A percentile compares a stretch with the other conserved stretches of the same genome.
These are phyloP conservation scores for Exephanes ischioxanthus DNA, from an alignment of 2,888 invertebrate genomes.

Conservation along the genomic window DNA sequence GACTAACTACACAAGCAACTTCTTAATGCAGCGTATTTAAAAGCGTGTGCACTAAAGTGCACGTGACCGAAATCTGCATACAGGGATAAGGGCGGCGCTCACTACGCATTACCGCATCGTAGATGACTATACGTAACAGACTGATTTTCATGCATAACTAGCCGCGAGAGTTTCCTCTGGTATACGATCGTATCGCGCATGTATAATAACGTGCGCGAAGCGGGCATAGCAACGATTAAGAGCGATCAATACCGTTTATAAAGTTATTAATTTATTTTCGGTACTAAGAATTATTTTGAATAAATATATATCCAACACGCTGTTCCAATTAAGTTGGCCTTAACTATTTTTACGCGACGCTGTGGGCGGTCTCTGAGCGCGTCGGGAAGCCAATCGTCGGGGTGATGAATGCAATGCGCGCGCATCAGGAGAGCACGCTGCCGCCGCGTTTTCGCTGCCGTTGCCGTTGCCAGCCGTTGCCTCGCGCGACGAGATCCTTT, in stretches of 20 bases:
- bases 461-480: constrained; percentile 2
- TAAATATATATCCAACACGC: background rate
- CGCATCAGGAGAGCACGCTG: constrained; percentile 80
- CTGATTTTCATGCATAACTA: constrained; percentile 38
- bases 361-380: constrained; percentile 27
- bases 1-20: background rate
- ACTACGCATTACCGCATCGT: constrained; percentile 45
- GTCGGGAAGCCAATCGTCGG: constrained; percentile 47
- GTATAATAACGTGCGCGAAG: constrained; percentile 36
- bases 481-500: constrained; percentile 45
- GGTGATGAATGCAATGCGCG: constrained; percentile 75
- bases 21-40: constrained; percentile 45
- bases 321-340: background rate
- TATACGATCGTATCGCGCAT: constrained; percentile 36
- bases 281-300: background rate
- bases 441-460: constrained; percentile 52
- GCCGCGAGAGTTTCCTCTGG: constrained; percentile 35
- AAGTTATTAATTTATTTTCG: background rate
- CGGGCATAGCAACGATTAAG: constrained; percentile 45
- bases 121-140: constrained; percentile 19
- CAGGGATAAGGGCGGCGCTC: constrained; percentile 58
- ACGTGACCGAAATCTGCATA: constrained; percentile 75
- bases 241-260: constrained; percentile 50
- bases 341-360: background rate
- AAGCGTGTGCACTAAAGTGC: constrained; percentile 70